Conservation (phyloP, 2,797 vertebrate genomes). For the Allenopithecus nigroviridis region DNA sequence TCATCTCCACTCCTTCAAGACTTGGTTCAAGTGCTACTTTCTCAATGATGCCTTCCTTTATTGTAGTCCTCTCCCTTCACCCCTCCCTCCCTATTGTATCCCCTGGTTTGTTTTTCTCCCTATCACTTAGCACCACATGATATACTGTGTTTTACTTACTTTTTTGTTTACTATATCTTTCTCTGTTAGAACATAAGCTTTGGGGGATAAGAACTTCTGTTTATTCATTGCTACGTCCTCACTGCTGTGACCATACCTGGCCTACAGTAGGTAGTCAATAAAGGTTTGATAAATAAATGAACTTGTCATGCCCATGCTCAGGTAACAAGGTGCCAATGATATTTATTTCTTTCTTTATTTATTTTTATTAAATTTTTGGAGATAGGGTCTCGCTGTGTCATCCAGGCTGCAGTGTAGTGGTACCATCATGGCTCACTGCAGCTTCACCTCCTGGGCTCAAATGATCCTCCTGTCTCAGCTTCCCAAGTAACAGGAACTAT, state of each 20-base stretch:
- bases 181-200: neutral
- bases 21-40: neutral
- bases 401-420: neutral
- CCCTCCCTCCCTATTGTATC: neutral
- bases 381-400: neutral
- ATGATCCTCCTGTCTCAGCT: neutral
- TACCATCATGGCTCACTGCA: neutral
- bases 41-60: neutral
- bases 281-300: constrained; percentile 27
- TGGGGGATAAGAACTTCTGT: neutral
- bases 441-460: neutral
- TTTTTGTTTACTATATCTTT: neutral
- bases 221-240: neutral
- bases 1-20: neutral
- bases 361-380: neutral
- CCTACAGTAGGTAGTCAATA: neutral
- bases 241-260: neutral
- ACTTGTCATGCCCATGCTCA: neutral
- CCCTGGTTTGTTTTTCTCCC: neutral
- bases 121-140: neutral
- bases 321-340: neutral
- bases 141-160: neutral
- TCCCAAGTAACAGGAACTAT: neutral
- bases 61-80: neutral
- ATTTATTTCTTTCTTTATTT: neutral